Conservation (phyloP, 2,797 vertebrate species). For the Sandelia bainsii region DNA sequence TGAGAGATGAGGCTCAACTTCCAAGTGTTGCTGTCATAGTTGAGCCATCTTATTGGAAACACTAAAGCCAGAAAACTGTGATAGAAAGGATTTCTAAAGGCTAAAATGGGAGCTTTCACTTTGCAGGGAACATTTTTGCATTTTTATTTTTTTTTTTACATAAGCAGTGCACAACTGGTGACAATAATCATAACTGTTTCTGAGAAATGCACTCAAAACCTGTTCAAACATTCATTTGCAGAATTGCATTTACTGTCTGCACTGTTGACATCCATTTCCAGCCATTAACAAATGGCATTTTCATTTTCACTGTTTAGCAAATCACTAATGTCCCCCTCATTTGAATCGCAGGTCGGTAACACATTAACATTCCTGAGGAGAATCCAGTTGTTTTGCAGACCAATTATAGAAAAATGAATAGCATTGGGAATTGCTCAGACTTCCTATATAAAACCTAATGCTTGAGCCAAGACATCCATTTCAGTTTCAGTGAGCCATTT, state of each 20-base stretch:
- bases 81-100: not conserved
- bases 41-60: conserved; percentile 27
- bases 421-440: conserved; percentile 28
- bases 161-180: not conserved
- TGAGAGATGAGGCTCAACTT: conserved; percentile 64
- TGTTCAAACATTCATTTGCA: conserved; percentile 30
- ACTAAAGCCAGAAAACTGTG: conserved; percentile 9
- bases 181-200: conserved; percentile 23
- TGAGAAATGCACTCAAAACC: conserved; percentile 16
- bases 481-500: conserved; percentile 29
- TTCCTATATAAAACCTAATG: conserved; percentile 17
- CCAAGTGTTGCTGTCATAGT: conserved; percentile 56
- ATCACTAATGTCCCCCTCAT: conserved; percentile 22
- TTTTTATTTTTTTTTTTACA: not conserved
- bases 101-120: conserved; percentile 7
- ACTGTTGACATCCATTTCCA: conserved; percentile 41
- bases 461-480: conserved; percentile 11
- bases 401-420: conserved; percentile 42
- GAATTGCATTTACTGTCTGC: conserved; percentile 25
- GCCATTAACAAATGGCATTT: conserved; percentile 44
- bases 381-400: conserved; percentile 48
- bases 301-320: conserved; percentile 24
- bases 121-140: not conserved
- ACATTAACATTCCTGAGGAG: conserved; percentile 47
- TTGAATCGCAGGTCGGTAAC: conserved; percentile 41